Base-by-base conservation (phyloP, 1,140 invertebrate species). In the Calephelis virginiensis region DNA sequence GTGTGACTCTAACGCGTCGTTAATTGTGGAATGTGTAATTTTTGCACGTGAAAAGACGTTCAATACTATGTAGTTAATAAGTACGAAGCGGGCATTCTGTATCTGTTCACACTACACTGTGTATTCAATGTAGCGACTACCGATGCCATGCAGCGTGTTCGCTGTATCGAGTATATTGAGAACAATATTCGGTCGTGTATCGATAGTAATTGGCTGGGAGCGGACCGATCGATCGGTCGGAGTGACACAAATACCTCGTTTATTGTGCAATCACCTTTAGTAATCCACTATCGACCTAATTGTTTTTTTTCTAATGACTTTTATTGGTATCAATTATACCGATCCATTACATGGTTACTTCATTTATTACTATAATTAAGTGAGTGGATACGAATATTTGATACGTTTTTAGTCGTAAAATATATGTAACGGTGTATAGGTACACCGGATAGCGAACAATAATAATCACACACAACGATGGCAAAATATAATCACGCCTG, bases 251-350 rank as follows among this genome's bases (percentile, higher is more conserved):
- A 85, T 82, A 85, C 78, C 76, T 78, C 79, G 78, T 82, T 83
- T 77, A 76, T 78, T 74, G 78, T 81, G 77, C 85, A 83, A 81
- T 84, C 78, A 81, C 79, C 76, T 78, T 74, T 75, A 71, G 78
- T 87, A 83, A 86, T 85, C 81, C 80, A 85, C 83, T 80, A 82
- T 82, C 82, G 76, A 84, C 83, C 82, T 86, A 88, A 88, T 88
- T 86, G 83, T 84, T 28, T 28, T 28, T 81, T 82, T 85, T 82
- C 76, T 81, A 80, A 84, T 83, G 78, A 85, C 81, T 74, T 80
- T 76, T 78, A 73, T 73, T 77, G 61, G 70, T 76, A 79, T 81
- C 75, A 83, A 82, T 81, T 85, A 80, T 80, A 75, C 73, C 76
- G 68, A 82, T 75, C 75, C 70, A 85, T 82, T 83, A 81, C 71